Percentiles rank a stretch among this genome's conserved stretches.
Evolutionary conservation across 2,113 vertebrate species (phyloP).

Genomic region (Ranitomeya imitator): DNA sequence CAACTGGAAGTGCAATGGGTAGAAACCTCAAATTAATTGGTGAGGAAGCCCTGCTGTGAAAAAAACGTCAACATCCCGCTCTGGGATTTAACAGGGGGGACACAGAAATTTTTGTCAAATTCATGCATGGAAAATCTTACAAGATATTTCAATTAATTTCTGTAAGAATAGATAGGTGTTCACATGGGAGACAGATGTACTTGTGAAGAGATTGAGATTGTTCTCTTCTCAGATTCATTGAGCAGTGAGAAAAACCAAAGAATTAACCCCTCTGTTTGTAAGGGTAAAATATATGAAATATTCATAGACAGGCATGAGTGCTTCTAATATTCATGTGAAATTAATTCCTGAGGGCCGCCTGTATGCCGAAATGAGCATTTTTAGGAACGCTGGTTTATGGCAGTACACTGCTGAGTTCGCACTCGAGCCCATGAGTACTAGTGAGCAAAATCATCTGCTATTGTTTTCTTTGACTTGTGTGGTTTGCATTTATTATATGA

Average conservation of each 20-base stretch:
- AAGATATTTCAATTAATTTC: slow-evolving; percentile 57
- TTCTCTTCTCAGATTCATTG: slow-evolving; percentile 25
- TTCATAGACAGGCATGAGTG: slow-evolving; percentile 32
- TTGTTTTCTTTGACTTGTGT: neutral
- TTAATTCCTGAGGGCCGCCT: slow-evolving; percentile 44
- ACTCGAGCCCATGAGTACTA: neutral
- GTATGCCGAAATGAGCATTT: slow-evolving; percentile 37
- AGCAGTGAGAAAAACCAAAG: slow-evolving; percentile 27
- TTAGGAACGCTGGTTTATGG: slow-evolving; percentile 11
- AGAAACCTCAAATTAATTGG: slow-evolving; percentile 57
- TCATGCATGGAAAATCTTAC: slow-evolving; percentile 50
- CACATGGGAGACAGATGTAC: slow-evolving; percentile 43
- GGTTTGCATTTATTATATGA: slow-evolving; percentile 13
- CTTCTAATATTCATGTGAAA: slow-evolving; percentile 45
- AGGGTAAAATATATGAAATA: slow-evolving; percentile 24
- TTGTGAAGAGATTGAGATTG: slow-evolving; percentile 32
- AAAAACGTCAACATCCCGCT: slow-evolving; percentile 47
- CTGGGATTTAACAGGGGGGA: slow-evolving; percentile 55
- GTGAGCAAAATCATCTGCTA: neutral
- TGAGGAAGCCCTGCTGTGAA: slow-evolving; percentile 56
- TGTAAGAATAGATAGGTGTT: slow-evolving; percentile 35
- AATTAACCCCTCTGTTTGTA: slow-evolving; percentile 45
- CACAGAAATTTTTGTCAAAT: slow-evolving; percentile 56
- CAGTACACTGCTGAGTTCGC: slow-evolving; percentile 23
- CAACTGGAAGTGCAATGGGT: slow-evolving; percentile 51